Percentiles rank a stretch among this genome's conserved stretches.
Conservation (phyloP, 2,888 invertebrate species). For the Serripes groenlandicus region DNA sequence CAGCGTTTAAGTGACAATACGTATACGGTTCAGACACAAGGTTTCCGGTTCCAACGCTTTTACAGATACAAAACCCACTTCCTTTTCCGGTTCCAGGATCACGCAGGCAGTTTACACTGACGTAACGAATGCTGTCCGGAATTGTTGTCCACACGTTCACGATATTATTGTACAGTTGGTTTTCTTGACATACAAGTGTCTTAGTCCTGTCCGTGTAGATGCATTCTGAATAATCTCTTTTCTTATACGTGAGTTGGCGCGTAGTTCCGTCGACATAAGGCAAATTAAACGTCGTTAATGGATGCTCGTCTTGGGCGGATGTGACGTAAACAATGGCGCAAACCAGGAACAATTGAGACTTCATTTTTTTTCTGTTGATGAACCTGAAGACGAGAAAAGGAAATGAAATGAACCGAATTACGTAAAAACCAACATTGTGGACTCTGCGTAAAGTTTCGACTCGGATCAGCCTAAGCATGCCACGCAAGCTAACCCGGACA, state of each 20-base stretch:
- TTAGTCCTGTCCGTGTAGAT: conserved; percentile 22
- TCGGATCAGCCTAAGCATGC: no score
- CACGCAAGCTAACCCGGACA: no score
- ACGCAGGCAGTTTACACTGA: conserved; percentile 49
- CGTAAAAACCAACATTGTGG: no score
- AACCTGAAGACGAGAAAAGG: no score
- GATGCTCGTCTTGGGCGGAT: background rate
- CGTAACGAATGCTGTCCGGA: conserved; percentile 36
- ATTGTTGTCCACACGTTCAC: conserved; percentile 41
- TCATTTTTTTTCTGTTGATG: no score
- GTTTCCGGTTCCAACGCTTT: conserved; percentile 7
- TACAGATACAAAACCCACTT: conserved; percentile 27
- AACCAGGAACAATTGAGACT: background rate
- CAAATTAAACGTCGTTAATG: conserved; percentile 32
- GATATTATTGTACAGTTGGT: conserved; percentile 36
- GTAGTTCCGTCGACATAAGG: conserved; percentile 28
- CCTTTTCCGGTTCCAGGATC: background rate
- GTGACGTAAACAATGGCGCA: conserved; percentile 8
- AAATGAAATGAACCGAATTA: no score
- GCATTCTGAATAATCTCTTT: conserved; percentile 39
- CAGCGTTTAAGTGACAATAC: conserved; percentile 32
- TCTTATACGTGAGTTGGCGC: conserved; percentile 13
- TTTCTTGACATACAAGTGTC: conserved; percentile 33
- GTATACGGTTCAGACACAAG: conserved; percentile 8
- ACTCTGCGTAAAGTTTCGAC: no score